phyloP scores from a whole-genome alignment of 2,797 vertebrate species.

The Podarcis siculus region DNA sequence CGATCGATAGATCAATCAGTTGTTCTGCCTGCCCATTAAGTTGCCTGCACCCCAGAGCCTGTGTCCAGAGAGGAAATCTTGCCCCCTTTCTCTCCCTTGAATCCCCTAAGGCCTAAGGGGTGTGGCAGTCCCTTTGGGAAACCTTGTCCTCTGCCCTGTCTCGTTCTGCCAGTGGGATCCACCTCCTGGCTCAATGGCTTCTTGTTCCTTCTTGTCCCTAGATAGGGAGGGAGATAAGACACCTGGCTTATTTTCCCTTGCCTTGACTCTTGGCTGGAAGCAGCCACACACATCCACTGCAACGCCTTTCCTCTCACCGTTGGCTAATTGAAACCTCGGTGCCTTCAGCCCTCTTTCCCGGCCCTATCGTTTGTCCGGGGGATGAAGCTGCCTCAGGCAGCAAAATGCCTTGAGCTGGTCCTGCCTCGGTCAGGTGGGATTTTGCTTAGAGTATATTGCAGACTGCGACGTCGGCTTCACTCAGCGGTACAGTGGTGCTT shows the following conservation, averaged over 20 bases:
- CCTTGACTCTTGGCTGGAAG: not conserved
- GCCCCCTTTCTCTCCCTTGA: not conserved
- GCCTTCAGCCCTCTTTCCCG: too few relatives aligned
- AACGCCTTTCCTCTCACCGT: not conserved
- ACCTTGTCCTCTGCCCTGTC: too few relatives aligned
- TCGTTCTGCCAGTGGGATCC: not conserved
- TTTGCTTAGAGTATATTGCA: too few relatives aligned
- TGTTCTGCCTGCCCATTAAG: not conserved
- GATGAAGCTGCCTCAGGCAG: too few relatives aligned
- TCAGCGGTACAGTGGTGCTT: too few relatives aligned
- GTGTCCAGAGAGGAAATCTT: not conserved
- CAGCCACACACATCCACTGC: accelerated
- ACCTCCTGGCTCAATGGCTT: not conserved
- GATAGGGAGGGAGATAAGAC: not conserved
- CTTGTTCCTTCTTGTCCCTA: not conserved
- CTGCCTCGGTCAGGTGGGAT: not conserved
- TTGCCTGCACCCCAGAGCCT: not conserved
- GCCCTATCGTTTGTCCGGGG: too few relatives aligned
- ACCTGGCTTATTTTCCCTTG: not conserved
- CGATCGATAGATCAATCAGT: too few relatives aligned
- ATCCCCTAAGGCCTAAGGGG: too few relatives aligned
- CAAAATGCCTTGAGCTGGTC: not conserved
- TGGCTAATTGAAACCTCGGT: too few relatives aligned
- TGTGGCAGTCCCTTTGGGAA: too few relatives aligned
- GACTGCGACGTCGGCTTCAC: too few relatives aligned